Evolutionary conservation across 2,797 vertebrate genomes (phyloP).

Genomic region (Nannoperca australis): DNA sequence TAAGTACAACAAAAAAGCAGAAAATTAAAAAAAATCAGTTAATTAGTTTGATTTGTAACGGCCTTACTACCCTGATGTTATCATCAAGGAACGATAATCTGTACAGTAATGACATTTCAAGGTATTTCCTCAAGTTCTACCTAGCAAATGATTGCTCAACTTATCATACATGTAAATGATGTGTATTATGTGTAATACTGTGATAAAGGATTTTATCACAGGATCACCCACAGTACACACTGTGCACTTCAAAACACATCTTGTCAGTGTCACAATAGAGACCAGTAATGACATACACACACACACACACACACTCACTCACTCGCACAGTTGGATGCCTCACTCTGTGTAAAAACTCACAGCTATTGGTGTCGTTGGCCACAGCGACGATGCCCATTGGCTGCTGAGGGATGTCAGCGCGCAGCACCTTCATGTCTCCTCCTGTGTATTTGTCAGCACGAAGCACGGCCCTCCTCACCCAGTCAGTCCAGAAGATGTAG

Average conservation of each 20-base stretch:
- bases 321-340: not conserved
- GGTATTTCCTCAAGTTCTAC: not conserved
- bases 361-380: constrained; percentile 98
- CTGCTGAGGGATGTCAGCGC: constrained; percentile 97
- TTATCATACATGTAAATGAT: not conserved
- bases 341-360: constrained; percentile 84
- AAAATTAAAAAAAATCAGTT: too few relatives aligned
- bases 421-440: constrained; percentile 94
- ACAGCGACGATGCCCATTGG: constrained; percentile 98
- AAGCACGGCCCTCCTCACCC: constrained; percentile 96
- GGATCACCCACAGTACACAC: not conserved
- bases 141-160: not conserved
- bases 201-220: not conserved
- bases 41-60: not conserved
- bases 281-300: not conserved
- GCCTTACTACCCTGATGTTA: not conserved
- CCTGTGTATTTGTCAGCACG: constrained; percentile 96
- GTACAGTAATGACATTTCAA: not conserved
- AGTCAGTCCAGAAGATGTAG: constrained; percentile 99
- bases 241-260: not conserved
- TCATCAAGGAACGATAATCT: too few relatives aligned
- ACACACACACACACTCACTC: not conserved
- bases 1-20: not conserved
- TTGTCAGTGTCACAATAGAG: not conserved
- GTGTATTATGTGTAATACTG: not conserved